These are phyloP conservation scores for Bubo bubo DNA, from an alignment of 2,113 vertebrate species.

Conservation along the genomic window DNA sequence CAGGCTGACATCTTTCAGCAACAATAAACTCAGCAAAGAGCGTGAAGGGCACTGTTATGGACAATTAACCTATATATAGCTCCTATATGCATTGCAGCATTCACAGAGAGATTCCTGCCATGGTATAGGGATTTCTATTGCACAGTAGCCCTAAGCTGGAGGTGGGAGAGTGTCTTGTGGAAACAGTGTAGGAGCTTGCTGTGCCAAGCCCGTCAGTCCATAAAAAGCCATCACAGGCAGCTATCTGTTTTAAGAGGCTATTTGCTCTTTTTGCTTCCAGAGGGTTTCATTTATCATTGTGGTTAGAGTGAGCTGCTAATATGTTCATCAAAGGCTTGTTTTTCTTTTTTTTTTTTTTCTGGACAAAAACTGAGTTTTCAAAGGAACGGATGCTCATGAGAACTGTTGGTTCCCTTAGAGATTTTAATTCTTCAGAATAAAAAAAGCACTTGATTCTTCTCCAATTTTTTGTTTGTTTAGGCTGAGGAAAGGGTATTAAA, in stretches of 20 bases:
- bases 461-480: conserved; percentile 38
- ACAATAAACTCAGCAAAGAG: background rate
- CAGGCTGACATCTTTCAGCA: conserved; percentile 8
- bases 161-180: background rate
- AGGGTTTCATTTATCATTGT: background rate
- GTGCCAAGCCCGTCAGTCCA: background rate
- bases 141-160: background rate
- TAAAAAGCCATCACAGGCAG: background rate
- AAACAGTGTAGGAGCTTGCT: background rate
- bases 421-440: background rate
- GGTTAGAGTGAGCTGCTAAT: background rate
- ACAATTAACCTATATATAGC: conserved; percentile 31
- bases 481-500: background rate
- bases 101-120: background rate
- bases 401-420: background rate
- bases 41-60: background rate
- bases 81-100: background rate
- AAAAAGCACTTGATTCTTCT: background rate
- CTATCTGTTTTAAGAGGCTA: conserved; percentile 3
- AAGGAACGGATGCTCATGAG: background rate
- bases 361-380: background rate
- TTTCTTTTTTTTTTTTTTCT: background rate
- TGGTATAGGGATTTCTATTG: background rate
- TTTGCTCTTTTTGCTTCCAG: background rate
- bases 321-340: background rate